Base-by-base conservation (phyloP, 2,113 vertebrate species). In the Andinoacara biseriatus region DNA sequence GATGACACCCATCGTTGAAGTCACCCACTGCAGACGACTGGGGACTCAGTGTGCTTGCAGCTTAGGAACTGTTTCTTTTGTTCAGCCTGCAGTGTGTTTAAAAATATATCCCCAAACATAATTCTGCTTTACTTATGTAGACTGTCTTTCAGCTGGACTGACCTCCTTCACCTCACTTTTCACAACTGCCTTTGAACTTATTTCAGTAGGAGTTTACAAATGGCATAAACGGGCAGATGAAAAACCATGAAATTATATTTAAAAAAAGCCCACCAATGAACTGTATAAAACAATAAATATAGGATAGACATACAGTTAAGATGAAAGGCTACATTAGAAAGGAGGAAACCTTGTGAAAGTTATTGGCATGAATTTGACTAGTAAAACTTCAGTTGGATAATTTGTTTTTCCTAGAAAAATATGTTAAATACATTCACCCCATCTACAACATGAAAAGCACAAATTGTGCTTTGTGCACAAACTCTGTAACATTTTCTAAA, bases 1-100 rank as follows among this genome's bases (percentile, higher is more conserved):
- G 91, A 94, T 89, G 93, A 92, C 90, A 91, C 90, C 89, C 85
- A 26, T 82, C 65, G 80, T 62, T 78, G 84, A 84, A 92, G 90
- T 93, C 91, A 80, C 87, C 88, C 83, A 54, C 87, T 81, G 67
- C 80, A 81, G 81, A 90, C 67, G 85, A 84, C 89, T 67, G 83
- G 74, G 84, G 83, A 75, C 84, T 91, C 52, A 0, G 46, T 67
- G 63, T 62, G 81, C 81, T 87, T 5, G 24, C 69, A 33, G 79
- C 89, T 89, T 35, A 75, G 58, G 74, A 85, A 79, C 40, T 2
- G 35, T 83, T 85, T 72, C 74, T 61, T 84, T 76, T 56, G 76
- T 74, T 80, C 61, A 22, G 59, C 67, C 61, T 10, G 59, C 67
- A 5, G 58, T 63, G 67, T n/a, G 8, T 80, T 82, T 82, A 57